Evolutionary conservation across 1,140 invertebrate genomes (phyloP).

Genomic region (Asobara japonica): DNA sequence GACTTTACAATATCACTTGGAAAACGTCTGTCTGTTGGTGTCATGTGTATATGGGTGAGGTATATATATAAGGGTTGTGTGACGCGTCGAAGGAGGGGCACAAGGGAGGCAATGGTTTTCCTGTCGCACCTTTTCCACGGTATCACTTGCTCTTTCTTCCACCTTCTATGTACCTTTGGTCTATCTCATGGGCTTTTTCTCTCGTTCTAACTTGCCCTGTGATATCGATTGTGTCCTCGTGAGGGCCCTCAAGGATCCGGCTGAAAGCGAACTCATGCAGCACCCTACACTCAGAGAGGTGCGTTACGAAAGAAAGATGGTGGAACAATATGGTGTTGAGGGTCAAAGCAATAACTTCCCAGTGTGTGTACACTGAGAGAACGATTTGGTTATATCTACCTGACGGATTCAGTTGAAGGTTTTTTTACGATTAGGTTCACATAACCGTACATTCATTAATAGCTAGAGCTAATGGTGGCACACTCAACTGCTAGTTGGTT

Average conservation of each 20-base stretch:
- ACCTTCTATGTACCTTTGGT: too few relatives aligned
- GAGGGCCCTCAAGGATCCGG: constrained; percentile 27
- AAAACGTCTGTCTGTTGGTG: constrained; percentile 30
- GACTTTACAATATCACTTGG: constrained; percentile 33
- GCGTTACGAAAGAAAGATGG: too few relatives aligned
- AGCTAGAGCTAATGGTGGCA: too few relatives aligned
- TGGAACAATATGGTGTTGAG: too few relatives aligned
- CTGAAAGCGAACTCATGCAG: constrained; percentile 4
- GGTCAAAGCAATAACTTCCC: too few relatives aligned
- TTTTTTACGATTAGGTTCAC: too few relatives aligned
- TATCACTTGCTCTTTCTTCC: neutral
- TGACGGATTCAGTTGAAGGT: too few relatives aligned
- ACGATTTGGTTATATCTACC: too few relatives aligned
- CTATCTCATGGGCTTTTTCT: constrained; percentile 8
- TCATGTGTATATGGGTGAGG: neutral
- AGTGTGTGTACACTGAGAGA: too few relatives aligned
- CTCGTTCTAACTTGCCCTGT: constrained; percentile 1
- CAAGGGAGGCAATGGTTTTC: neutral
- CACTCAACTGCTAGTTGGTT: too few relatives aligned
- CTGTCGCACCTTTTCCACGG: constrained; percentile 2
- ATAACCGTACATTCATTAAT: too few relatives aligned
- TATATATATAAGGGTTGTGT: neutral
- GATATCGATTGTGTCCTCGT: constrained; percentile 36
- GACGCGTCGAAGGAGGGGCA: neutral
- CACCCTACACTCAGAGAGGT: neutral